phyloP scores from a whole-genome alignment of 2,888 invertebrate species.

The Barypeithes pellucidus region DNA sequence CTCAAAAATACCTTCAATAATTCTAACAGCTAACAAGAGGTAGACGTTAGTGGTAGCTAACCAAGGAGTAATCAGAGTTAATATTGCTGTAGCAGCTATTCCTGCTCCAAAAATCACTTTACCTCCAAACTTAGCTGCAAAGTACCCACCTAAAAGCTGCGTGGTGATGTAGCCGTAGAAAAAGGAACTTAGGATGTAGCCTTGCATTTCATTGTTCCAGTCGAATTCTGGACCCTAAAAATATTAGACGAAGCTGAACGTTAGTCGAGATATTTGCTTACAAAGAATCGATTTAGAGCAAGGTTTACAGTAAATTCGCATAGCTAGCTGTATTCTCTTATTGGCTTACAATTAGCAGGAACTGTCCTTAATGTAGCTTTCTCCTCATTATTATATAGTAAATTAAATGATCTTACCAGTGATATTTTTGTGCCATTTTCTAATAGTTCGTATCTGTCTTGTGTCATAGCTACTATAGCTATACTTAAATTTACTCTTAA shows the following conservation, averaged over 20 bases:
- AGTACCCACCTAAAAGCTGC: conserved; percentile 87
- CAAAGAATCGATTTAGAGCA: no score
- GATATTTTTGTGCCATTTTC: conserved; percentile 77
- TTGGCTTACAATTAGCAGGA: no score
- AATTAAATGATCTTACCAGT: conserved; percentile 71
- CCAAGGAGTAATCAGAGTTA: conserved; percentile 87
- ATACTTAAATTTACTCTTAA: conserved; percentile 92
- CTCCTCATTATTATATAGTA: no score
- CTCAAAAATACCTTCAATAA: conserved; percentile 66
- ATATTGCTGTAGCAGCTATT: conserved; percentile 83
- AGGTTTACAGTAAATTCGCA: no score
- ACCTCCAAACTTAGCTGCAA: conserved; percentile 89
- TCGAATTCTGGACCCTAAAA: conserved; percentile 82
- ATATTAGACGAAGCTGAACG: background rate
- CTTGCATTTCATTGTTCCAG: conserved; percentile 86
- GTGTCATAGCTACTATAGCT: conserved; percentile 95
- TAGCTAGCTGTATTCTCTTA: no score
- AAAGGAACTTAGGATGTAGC: conserved; percentile 87
- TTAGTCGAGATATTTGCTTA: no score
- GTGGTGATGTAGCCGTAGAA: conserved; percentile 93
- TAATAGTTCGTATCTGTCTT: conserved; percentile 76
- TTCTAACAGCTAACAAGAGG: conserved; percentile 80
- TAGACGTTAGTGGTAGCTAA: conserved; percentile 82
- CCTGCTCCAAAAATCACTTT: conserved; percentile 87
- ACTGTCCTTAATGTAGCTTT: no score